phyloP scores from a whole-genome alignment of 2,797 vertebrate genomes.

The Channallabes apus region DNA sequence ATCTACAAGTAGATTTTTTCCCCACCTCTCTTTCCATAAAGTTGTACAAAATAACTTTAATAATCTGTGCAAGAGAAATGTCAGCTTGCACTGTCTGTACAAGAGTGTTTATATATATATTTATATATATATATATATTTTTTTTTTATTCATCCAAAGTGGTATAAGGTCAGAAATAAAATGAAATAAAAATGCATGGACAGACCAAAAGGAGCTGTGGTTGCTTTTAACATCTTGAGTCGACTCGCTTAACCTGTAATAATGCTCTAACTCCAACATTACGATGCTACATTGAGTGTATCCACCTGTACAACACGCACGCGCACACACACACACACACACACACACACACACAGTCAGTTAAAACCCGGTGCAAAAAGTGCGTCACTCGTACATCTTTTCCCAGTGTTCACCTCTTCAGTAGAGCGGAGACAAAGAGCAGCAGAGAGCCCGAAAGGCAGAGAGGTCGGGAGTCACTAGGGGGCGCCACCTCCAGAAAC shows the following conservation, averaged over 20 bases:
- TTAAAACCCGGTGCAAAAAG: constrained; percentile 85
- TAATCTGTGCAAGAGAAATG: constrained; percentile 96
- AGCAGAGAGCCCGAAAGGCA: constrained; percentile 63
- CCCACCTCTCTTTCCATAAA: constrained; percentile 85
- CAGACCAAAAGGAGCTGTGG: constrained; percentile 79
- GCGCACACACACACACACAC: too few relatives aligned
- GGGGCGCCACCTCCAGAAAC: constrained; percentile 64
- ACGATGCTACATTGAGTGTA: constrained; percentile 86
- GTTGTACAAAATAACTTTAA: constrained; percentile 97
- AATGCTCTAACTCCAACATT: constrained; percentile 81
- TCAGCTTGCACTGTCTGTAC: constrained; percentile 91
- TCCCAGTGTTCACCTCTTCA: constrained; percentile 62
- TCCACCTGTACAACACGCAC: constrained; percentile 71
- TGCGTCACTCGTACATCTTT: constrained; percentile 69
- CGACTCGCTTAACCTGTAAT: constrained; percentile 23
- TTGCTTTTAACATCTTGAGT: constrained; percentile 61
- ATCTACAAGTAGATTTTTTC: constrained; percentile 86
- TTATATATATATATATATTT: background rate
- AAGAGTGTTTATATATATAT: constrained; percentile 47
- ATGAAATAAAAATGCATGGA: constrained; percentile 80
- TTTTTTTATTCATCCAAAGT: constrained; percentile 28
- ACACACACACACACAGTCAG: constrained; percentile 60
- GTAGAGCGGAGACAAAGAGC: constrained; percentile 58
- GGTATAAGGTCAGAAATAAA: constrained; percentile 68
- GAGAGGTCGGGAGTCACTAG: constrained; percentile 63